Base-by-base conservation (phyloP, 1,140 invertebrate species). In the Rhagoletis zephyria region DNA sequence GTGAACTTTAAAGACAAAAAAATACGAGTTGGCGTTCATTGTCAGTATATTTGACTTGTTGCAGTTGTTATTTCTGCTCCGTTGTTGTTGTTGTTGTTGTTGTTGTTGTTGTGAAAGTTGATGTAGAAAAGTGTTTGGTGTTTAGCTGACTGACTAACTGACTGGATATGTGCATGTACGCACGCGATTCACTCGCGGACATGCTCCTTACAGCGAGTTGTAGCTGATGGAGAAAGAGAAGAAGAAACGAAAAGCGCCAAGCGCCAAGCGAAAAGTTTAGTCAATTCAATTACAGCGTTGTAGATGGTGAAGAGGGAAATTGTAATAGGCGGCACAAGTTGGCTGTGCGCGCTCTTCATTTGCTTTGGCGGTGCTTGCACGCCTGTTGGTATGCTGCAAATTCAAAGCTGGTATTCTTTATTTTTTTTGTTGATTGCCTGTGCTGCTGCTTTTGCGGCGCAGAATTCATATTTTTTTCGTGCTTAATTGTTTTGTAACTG, bases 1-100 rank as follows among this genome's bases (percentile, higher is more conserved):
- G 74, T 81, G 74, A 81, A 81, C 74, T 81, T 81, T 81, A 56
- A 56, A 56, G 74, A 56, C 19, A 81, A 81, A 81, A 81, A 81
- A 30, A 30, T 30, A 30, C 19, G 48, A 56, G 45, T 81, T 81
- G 45, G 74, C 74, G 74, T 81, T 81, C 74, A 81, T 56, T 81
- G 74, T 81, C 74, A 81, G 48, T 19, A 3, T 81, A 19, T 3
- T 56, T n/a, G n/a, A 67, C 3, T 63, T 74, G 74, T 56, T 74
- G 67, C 12, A 60, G 59, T 60, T 6, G 6, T 60, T 60, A n/a
- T 45, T 70, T 12, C 14, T 70, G 65, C 7, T 70, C 30, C 30
- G 9, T 56, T 81, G 48, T 42, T 74, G 19, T 81, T 81, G 74
- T 19, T 81, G 14, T 81, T 81, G 74, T 19, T 81, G 14, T 42